Evolutionary conservation across 2,797 vertebrate species (phyloP).

Genomic region (Melanotaenia parkinsoni): DNA sequence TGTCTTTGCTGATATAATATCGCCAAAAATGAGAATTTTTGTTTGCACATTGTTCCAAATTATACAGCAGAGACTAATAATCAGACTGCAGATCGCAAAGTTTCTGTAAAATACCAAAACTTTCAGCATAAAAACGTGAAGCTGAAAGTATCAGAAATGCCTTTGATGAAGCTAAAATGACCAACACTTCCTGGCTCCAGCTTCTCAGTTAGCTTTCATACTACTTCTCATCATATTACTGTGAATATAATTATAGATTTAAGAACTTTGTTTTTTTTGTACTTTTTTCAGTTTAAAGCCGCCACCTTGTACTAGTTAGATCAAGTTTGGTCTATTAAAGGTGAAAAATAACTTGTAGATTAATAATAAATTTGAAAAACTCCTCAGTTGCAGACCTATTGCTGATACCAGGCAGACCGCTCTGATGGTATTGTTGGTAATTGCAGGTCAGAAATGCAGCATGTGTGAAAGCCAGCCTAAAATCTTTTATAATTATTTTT

Average conservation of each 20-base stretch:
- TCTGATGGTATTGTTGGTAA: background rate
- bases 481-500: too few relatives aligned
- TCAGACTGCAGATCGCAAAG: background rate
- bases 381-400: background rate
- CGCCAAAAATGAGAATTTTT: background rate
- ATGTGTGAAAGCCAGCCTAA: background rate
- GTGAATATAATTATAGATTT: too few relatives aligned
- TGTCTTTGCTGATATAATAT: background rate
- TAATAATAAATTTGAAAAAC: background rate
- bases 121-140: background rate
- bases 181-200: background rate
- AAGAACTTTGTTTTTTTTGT: background rate
- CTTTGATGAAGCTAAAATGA: background rate
- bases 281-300: background rate
- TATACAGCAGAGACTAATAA: background rate
- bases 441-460: background rate
- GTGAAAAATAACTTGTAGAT: background rate
- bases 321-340: background rate
- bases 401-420: background rate
- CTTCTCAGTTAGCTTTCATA: background rate
- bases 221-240: too few relatives aligned
- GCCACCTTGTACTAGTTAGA: background rate
- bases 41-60: background rate
- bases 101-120: background rate
- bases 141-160: background rate